Conservation (phyloP, 2,113 vertebrate genomes). For the Daboia siamensis region DNA sequence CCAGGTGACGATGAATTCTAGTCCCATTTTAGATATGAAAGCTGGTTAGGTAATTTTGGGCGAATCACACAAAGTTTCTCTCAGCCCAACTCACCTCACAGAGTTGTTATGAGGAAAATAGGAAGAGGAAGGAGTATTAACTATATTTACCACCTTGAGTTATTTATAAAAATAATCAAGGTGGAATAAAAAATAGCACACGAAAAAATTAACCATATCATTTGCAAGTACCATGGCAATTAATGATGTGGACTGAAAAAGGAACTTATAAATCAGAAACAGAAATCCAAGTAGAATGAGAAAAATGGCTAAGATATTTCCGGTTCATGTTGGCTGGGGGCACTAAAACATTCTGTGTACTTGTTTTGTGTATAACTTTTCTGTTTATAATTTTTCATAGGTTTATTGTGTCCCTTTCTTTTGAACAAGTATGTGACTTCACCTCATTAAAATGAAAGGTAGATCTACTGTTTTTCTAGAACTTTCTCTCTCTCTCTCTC, state of each 20-base stretch:
- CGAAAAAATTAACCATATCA: too few species aligned
- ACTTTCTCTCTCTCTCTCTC: too few species aligned
- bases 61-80: neutral
- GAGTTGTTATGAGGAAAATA: neutral
- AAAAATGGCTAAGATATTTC: too few species aligned
- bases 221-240: too few species aligned
- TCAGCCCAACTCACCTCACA: neutral
- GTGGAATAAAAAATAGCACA: neutral
- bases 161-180: neutral
- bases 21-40: neutral
- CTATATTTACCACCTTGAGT: neutral
- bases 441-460: slow-evolving; percentile 6
- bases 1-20: neutral
- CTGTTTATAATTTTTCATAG: neutral
- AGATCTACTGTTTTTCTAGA: neutral
- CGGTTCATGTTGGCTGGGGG: too few species aligned
- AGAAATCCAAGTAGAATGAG: too few species aligned
- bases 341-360: neutral
- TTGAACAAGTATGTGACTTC: neutral
- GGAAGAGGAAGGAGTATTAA: neutral
- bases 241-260: too few species aligned
- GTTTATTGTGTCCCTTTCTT: neutral
- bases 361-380: neutral
- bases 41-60: neutral
- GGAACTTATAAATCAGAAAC: too few species aligned